Evolutionary conservation across 2,888 invertebrate genomes (phyloP), one percentile per base, ranked within the genome.

Genomic region (Pseudolycoriella hygida): DNA sequence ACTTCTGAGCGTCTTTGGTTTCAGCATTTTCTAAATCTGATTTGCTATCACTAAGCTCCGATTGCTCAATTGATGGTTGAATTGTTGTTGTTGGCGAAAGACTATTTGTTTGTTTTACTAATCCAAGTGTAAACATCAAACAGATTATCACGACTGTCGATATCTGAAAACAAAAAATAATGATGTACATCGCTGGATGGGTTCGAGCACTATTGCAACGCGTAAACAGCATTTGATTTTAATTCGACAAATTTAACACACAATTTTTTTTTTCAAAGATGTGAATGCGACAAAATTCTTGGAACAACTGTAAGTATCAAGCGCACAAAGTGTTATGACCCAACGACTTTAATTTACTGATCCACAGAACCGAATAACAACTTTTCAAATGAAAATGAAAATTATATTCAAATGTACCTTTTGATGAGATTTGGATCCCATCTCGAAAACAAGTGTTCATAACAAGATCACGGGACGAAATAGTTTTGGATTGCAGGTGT

Each of bases 1-100:
- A 73, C 62, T 80, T 79, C 38, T 72, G 68, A 43, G 77, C 74
- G 52, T 78, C 77, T 50, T 73, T 76, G 3, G 76, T 75, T 63
- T 80, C 80, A 32, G 74, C 50, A 25, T 50, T 50, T n/a, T 53
- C 53, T 19, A 53, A 46, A 50, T 53, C 53, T 14, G 14, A n/a
- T 14, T 17, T 42, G 17, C 6, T 15, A 42, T 42, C 38, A 43
- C 39, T 20, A 31, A 43, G 14, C 43, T 47, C 46, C 15, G 17
- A 49, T 48, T 50, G 48, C 47, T 45, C 3, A 39, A 17, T 37
- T 41, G 45, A 43, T 47, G 62, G 61, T 44, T 59, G 40, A 40
- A 34, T 44, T 25, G 47, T 41, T 14, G 48, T 47, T 3, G 46
- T 31, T 17, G 49, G 43, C 20, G 48, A 42, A 31, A 43, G 17